phyloP scores from a whole-genome alignment of 2,113 vertebrate genomes.

The Prolemur simus region DNA sequence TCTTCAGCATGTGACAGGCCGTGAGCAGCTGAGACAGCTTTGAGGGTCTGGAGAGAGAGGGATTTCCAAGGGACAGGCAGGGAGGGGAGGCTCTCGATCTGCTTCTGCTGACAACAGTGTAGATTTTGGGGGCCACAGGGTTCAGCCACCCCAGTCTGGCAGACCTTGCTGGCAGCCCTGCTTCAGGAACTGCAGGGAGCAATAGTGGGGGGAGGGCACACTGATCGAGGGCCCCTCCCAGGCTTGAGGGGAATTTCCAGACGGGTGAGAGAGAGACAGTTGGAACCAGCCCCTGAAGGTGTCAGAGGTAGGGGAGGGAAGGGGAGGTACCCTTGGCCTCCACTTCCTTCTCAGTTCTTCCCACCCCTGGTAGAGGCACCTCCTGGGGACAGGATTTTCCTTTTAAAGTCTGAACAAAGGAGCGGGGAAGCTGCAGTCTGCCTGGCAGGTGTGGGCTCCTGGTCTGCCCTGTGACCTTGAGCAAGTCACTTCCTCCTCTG shows the following conservation, averaged over 20 bases:
- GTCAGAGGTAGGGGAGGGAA: background rate
- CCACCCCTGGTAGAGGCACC: background rate
- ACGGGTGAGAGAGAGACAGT: background rate
- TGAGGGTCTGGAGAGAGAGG: constrained; percentile 31
- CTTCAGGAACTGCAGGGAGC: background rate
- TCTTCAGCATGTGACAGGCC: constrained; percentile 61
- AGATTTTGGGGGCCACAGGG: background rate
- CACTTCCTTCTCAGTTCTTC: background rate
- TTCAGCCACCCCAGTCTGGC: background rate
- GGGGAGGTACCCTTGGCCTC: background rate
- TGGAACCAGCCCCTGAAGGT: constrained; percentile 10
- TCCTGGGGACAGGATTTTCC: constrained; percentile 28
- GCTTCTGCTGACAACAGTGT: background rate
- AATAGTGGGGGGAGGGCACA: background rate
- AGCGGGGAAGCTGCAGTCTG: background rate
- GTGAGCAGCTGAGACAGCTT: constrained; percentile 62
- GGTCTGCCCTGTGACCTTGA: background rate
- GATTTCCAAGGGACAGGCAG: constrained; percentile 48
- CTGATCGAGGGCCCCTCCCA: background rate
- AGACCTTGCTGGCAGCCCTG: background rate
- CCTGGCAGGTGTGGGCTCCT: constrained; percentile 33
- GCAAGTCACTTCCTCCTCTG: background rate
- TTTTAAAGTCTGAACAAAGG: constrained; percentile 51
- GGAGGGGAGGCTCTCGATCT: background rate
- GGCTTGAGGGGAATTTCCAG: constrained; percentile 50